Conservation (phyloP, 2,888 invertebrate genomes). For the Melanargia galathea region DNA sequence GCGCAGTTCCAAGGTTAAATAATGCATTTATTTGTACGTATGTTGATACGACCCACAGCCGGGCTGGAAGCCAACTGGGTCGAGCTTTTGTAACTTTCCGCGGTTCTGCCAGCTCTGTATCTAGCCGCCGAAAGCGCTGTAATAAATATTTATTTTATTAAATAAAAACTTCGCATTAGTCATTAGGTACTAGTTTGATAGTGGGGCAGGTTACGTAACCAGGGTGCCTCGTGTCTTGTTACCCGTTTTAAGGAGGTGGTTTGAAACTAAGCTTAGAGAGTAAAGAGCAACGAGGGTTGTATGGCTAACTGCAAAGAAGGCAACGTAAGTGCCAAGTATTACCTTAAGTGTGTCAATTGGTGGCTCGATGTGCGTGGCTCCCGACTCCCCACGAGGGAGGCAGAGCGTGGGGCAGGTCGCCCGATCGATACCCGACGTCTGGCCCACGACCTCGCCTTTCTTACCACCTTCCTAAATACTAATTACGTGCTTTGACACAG, state of each 20-base stretch:
- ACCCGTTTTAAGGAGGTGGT: constrained; percentile 26
- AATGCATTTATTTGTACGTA: constrained; percentile 54
- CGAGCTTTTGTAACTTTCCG: constrained; percentile 75
- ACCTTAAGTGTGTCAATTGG: constrained; percentile 82
- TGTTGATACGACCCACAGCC: constrained; percentile 57
- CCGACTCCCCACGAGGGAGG: constrained; percentile 63
- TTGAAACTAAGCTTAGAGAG: constrained; percentile 35
- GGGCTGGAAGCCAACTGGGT: constrained; percentile 78
- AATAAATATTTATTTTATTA: constrained; percentile 35
- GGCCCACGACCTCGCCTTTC: constrained; percentile 82
- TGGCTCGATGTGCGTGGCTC: constrained; percentile 78
- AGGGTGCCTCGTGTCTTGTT: constrained; percentile 26
- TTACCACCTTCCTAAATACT: constrained; percentile 83
- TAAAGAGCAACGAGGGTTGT: constrained; percentile 36
- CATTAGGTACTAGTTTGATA: constrained; percentile 7
- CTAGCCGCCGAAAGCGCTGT: constrained; percentile 44
- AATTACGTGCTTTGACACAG: constrained; percentile 83
- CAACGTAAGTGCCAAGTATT: constrained; percentile 74
- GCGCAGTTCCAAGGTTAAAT: constrained; percentile 57
- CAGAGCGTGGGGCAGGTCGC: constrained; percentile 80
- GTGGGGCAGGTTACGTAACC: constrained; percentile 33
- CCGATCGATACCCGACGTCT: constrained; percentile 86
- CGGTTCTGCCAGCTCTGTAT: constrained; percentile 57
- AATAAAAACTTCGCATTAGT: constrained; percentile 23
- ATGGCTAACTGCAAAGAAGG: constrained; percentile 54